Evolutionary conservation across 2,113 vertebrate species (phyloP).

Genomic region (Eubucco bourcierii): DNA sequence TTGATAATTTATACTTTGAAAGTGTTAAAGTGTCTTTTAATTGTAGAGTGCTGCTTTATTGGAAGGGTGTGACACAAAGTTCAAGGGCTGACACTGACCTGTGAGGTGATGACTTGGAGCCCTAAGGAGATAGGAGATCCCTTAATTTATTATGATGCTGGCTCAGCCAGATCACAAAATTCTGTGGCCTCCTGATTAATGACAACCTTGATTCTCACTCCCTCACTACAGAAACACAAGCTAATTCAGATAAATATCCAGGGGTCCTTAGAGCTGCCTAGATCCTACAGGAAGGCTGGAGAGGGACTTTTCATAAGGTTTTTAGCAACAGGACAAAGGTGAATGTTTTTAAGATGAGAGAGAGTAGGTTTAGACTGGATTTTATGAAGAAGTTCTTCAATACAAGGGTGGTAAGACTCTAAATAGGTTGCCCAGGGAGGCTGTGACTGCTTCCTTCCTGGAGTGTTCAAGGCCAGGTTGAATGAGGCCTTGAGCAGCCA

Average conservation of each 20-base stretch:
- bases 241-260: neutral
- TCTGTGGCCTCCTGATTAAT: neutral
- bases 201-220: neutral
- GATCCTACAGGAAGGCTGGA: no score
- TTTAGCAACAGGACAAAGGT: no score
- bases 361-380: no score
- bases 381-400: no score
- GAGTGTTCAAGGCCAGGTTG: no score
- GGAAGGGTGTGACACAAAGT: neutral
- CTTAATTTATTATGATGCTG: neutral
- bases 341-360: no score
- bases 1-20: neutral
- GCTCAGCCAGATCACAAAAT: neutral
- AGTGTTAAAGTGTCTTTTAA: slow-evolving; percentile 12
- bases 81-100: neutral
- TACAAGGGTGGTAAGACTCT: no score
- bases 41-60: neutral
- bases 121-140: neutral
- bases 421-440: no score
- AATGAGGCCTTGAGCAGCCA: no score
- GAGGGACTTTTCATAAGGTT: no score
- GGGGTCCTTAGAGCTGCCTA: no score
- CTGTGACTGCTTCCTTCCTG: no score
- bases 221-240: neutral
- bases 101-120: neutral